Conservation (phyloP, 2,113 vertebrate genomes). For the Redunca redunca region DNA sequence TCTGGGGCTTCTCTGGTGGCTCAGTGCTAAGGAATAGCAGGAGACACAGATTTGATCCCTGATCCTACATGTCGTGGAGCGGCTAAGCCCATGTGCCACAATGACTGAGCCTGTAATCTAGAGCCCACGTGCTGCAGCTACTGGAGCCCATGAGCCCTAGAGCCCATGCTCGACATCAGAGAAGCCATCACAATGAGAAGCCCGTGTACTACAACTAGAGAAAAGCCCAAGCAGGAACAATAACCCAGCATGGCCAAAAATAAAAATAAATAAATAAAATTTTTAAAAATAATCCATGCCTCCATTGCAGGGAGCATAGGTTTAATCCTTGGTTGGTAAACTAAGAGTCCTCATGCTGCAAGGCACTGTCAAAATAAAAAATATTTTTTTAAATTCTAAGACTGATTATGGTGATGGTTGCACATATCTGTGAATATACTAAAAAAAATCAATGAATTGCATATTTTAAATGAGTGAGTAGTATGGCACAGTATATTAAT, state of each 20-base stretch:
- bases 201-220: not conserved
- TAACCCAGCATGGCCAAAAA: not conserved
- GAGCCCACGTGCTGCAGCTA: not conserved
- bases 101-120: not conserved
- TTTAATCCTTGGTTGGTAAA: not conserved
- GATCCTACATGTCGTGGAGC: not conserved
- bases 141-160: not conserved
- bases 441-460: not conserved
- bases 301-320: not conserved
- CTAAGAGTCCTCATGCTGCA: not conserved
- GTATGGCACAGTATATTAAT: not conserved
- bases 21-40: not conserved
- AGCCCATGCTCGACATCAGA: not conserved
- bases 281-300: not conserved
- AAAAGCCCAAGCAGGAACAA: not conserved
- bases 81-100: not conserved
- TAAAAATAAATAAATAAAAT: not conserved
- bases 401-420: not conserved
- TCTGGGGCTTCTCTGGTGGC: not conserved
- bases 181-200: not conserved
- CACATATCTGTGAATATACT: not conserved
- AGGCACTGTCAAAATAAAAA: not conserved
- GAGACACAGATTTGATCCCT: not conserved
- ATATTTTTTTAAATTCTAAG: not conserved
- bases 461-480: not conserved